A percentile compares a stretch with the other conserved stretches of the same genome.
Evolutionary conservation across 2,888 invertebrate genomes (phyloP).

Genomic region (Hoplodrina blanda): DNA sequence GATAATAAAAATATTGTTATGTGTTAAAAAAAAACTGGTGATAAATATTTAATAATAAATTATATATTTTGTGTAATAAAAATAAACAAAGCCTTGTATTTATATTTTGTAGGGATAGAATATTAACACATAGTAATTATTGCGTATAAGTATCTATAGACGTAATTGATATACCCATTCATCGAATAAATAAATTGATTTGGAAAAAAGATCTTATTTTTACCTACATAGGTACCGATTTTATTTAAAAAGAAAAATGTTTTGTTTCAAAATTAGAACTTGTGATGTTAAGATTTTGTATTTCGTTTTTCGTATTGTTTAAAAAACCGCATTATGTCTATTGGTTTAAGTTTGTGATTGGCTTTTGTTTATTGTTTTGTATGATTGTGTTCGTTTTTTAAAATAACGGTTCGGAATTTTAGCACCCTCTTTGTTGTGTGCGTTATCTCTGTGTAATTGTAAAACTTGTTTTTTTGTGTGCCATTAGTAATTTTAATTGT

Average conservation of each 20-base stretch:
- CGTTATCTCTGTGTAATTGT: background rate
- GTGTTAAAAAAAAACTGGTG: background rate
- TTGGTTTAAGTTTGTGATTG: background rate
- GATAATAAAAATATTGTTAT: background rate
- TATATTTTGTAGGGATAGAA: background rate
- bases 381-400: no score
- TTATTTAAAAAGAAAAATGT: no score
- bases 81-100: constrained; percentile 39
- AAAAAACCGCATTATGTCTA: background rate
- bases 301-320: no score
- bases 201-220: no score
- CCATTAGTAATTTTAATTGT: background rate
- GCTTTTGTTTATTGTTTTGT: background rate
- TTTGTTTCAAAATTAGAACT: background rate
- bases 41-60: constrained; percentile 5
- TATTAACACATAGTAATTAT: background rate
- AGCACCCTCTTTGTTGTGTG: background rate
- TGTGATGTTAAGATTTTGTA: no score
- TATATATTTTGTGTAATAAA: background rate
- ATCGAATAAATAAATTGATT: no score
- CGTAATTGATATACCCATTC: background rate
- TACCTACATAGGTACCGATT: no score
- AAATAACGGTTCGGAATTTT: background rate
- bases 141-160: background rate
- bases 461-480: constrained; percentile 15